Evolutionary conservation across 2,797 vertebrate species (phyloP), one percentile per base, ranked within the genome.

Genomic region (Enteromius mattozi): DNA sequence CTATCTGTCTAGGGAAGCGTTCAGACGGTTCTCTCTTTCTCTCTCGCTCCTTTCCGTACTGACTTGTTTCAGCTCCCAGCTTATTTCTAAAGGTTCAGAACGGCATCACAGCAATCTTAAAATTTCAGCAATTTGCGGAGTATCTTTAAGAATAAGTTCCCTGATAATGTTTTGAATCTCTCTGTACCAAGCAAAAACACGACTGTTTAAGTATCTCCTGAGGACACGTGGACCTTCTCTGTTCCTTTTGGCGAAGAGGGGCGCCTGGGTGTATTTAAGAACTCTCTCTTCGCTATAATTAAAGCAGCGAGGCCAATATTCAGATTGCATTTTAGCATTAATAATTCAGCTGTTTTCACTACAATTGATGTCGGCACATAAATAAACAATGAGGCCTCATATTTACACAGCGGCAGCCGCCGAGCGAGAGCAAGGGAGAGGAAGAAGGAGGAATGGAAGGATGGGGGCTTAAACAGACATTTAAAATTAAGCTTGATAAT

Each of bases 271-370:
- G 92, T 94, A 93, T 94, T 95, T 94, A 93, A 94, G 93, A 93
- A 94, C 94, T 93, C 93, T 91, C 88, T 91, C 91, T 89, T 90
- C 80, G 88, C 93, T 93, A 94, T 96, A 95, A 96, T 96, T 96
- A 95, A 95, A 95, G 94, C 92, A 93, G 92, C 89, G 72, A 88
- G 90, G 92, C 94, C 94, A 93, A 95, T 95, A 95, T 95, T 94
- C 94, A 93, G 92, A 94, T 94, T 95, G 94, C 93, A 93, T 95
- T 96, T 95, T 95, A 95, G 92, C 94, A 95, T 96, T 92, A 96
- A 96, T 96, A 95, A 96, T 96, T 94, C 93, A 96, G 92, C 88
- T 88, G 90, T 94, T 95, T 95, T 95, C 95, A 95, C 94, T 94
- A 94, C 94, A 95, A 95, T 94, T 95, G 94, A 96, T 94, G 95